Conservation (phyloP, 2,797 vertebrate genomes). For the Brachyalestes nurse region DNA sequence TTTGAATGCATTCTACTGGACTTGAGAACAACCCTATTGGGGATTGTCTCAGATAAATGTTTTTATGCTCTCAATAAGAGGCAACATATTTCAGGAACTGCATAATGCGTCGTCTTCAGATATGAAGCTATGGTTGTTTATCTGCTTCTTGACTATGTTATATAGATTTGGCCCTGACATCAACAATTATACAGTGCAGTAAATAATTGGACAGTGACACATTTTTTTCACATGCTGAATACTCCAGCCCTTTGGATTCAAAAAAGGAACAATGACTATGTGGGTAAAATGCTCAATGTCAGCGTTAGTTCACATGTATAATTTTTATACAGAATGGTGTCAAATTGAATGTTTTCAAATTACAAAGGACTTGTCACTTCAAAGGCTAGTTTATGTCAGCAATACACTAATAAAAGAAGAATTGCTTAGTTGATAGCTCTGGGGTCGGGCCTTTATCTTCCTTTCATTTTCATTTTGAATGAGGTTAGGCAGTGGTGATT, state of each 20-base stretch:
- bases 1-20: too few relatives aligned
- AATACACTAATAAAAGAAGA: too few relatives aligned
- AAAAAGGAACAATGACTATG: not conserved
- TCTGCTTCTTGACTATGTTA: conserved; percentile 62
- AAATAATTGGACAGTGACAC: not conserved
- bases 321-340: not conserved
- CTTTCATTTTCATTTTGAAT: too few relatives aligned
- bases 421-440: too few relatives aligned
- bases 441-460: too few relatives aligned
- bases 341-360: not conserved
- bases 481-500: too few relatives aligned
- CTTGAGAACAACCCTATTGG: too few relatives aligned
- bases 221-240: not conserved
- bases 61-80: not conserved
- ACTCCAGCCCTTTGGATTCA: not conserved
- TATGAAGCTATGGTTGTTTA: conserved; percentile 14
- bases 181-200: not conserved
- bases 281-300: not conserved
- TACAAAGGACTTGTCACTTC: not conserved
- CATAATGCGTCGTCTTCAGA: conserved; percentile 46
- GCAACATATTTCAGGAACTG: conserved; percentile 37
- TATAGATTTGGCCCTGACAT: conserved; percentile 62
- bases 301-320: not conserved
- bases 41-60: not conserved
- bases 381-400: not conserved